phyloP scores from a whole-genome alignment of 2,113 vertebrate species.

The Montifringilla adamsi region DNA sequence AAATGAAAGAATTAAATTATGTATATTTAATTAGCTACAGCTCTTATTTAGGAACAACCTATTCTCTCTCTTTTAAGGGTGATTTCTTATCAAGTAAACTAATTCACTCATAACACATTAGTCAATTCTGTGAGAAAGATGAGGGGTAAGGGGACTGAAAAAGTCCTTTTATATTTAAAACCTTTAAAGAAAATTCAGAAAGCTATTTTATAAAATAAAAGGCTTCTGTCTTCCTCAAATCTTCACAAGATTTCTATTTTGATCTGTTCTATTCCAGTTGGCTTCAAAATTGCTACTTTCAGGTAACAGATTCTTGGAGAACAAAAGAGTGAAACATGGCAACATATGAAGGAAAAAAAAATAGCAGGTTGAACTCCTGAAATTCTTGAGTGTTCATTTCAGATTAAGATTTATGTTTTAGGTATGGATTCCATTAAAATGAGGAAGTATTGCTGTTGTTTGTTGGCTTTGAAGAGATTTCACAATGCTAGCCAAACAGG shows the following conservation, averaged over 20 bases:
- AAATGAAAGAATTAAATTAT: conserved; percentile 68
- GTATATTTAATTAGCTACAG: conserved; percentile 70
- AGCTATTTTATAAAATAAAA: neutral
- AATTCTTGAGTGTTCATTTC: neutral
- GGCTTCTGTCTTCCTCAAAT: neutral
- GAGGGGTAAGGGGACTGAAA: neutral
- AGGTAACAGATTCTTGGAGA: neutral
- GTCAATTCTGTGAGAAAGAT: neutral
- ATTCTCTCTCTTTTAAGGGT: conserved; percentile 25
- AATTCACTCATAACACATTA: conserved; percentile 17
- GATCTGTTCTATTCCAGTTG: neutral
- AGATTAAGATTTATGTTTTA: neutral
- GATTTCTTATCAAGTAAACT: conserved; percentile 40
- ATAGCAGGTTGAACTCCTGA: neutral
- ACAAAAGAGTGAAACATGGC: neutral
- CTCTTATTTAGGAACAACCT: conserved; percentile 50
- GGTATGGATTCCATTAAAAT: neutral
- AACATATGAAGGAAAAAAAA: neutral
- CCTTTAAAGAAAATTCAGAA: neutral
- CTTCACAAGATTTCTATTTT: neutral
- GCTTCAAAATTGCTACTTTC: neutral
- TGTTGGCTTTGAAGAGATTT: neutral
- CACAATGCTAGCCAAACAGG: neutral
- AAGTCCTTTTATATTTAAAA: neutral
- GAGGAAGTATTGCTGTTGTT: neutral